Percentiles rank a stretch among this genome's conserved stretches.
These are phyloP conservation scores for Stenopsyche tienmushanensis DNA, from an alignment of 1,140 invertebrate genomes.

Conservation along the genomic window DNA sequence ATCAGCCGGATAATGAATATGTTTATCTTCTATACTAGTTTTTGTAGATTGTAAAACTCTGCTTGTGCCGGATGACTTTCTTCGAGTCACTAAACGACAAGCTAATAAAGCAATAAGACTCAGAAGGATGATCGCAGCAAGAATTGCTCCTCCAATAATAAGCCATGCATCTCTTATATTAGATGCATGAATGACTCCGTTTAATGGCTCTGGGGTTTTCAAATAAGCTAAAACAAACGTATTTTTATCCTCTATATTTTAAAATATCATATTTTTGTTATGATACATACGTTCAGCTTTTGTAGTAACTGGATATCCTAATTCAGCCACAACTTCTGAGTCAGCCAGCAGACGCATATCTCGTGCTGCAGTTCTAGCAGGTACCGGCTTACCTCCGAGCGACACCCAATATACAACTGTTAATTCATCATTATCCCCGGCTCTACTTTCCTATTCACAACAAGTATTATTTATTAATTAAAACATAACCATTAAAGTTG, in stretches of 20 bases:
- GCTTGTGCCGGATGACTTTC: conserved; percentile 35
- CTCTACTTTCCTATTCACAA: conserved; percentile 20
- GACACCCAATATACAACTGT: conserved; percentile 75
- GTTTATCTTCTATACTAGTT: conserved; percentile 37
- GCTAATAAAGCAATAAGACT: conserved; percentile 63
- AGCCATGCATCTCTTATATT: conserved; percentile 61
- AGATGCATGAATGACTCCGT: conserved; percentile 61
- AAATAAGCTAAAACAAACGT: conserved; percentile 63
- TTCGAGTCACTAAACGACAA: conserved; percentile 60
- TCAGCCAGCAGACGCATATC: conserved; percentile 76
- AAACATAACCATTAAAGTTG: not conserved
- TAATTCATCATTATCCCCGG: conserved; percentile 26
- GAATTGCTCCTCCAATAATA: conserved; percentile 61
- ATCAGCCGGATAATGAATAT: conserved; percentile 35
- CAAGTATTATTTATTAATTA: not conserved
- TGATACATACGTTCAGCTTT: conserved; percentile 76
- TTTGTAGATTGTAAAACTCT: conserved; percentile 2
- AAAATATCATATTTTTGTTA: not conserved
- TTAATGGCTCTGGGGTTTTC: conserved; percentile 61
- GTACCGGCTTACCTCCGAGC: conserved; percentile 72
- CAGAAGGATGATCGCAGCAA: conserved; percentile 63
- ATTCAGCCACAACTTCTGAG: conserved; percentile 69
- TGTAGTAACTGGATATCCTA: conserved; percentile 74
- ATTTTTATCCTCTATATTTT: not conserved
- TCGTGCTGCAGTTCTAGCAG: conserved; percentile 72